Percentiles rank a stretch among this genome's conserved stretches.
Conservation (phyloP, 1,140 invertebrate species). For the Papilio glaucus region DNA sequence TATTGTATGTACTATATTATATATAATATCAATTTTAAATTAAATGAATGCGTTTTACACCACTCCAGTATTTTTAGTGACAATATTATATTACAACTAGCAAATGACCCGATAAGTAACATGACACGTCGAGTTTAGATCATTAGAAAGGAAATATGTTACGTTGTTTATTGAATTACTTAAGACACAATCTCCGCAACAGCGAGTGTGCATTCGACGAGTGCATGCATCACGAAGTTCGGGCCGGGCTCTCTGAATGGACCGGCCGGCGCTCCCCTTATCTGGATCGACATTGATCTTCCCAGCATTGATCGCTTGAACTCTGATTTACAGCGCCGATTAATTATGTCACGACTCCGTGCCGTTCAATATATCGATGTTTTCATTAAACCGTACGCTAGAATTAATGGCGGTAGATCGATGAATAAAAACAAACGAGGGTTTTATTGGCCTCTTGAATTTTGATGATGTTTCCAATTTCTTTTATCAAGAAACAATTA, state of each 20-base stretch:
- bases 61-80: too few species aligned
- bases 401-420: conserved; percentile 8
- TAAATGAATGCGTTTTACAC: too few species aligned
- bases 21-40: too few species aligned
- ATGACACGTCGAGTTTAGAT: conserved; percentile 12
- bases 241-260: conserved; percentile 30
- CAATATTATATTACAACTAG: background rate
- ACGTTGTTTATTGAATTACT: conserved; percentile 30
- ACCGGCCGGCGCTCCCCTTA: conserved; percentile 19
- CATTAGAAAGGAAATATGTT: conserved; percentile 17
- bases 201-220: conserved; percentile 33
- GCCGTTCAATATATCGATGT: conserved; percentile 34
- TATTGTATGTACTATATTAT: too few species aligned
- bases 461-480: background rate
- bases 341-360: conserved; percentile 35
- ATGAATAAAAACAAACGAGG: background rate
- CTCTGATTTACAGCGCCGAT: conserved; percentile 36
- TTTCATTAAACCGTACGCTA: conserved; percentile 27
- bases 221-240: conserved; percentile 24
- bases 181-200: conserved; percentile 25
- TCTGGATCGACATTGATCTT: conserved; percentile 35
- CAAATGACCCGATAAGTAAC: conserved; percentile 22
- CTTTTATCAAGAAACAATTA: background rate
- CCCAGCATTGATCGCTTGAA: conserved; percentile 36
- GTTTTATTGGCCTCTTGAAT: background rate